Evolutionary conservation across 2,113 vertebrate genomes (phyloP).

Genomic region (Albula glossodonta): DNA sequence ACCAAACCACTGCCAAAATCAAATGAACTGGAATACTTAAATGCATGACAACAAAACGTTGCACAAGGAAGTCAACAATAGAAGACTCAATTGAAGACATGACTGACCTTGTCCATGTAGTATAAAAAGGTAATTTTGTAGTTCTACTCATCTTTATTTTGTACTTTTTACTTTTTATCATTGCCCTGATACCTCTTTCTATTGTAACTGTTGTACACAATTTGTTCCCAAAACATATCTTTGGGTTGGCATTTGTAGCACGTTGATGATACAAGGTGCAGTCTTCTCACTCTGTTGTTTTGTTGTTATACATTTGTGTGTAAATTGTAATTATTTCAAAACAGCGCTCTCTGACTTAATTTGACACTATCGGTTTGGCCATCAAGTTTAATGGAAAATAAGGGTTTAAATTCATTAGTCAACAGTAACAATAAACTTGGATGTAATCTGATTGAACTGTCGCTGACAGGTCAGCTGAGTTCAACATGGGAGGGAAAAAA

Average conservation of each 20-base stretch:
- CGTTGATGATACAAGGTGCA: no score
- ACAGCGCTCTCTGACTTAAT: not conserved
- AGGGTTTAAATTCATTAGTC: not conserved
- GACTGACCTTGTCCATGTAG: conserved; percentile 56
- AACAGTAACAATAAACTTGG: not conserved
- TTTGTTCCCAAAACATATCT: not conserved
- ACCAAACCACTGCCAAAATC: conserved; percentile 62
- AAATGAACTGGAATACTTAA: conserved; percentile 64
- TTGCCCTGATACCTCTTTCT: not conserved
- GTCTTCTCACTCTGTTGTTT: no score
- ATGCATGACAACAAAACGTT: conserved; percentile 48
- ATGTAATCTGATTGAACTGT: no score
- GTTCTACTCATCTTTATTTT: not conserved
- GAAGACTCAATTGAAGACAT: conserved; percentile 57
- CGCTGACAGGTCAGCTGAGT: no score
- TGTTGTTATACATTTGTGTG: no score
- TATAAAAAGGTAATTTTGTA: not conserved
- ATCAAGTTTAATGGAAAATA: not conserved
- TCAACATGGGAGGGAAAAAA: no score
- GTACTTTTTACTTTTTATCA: not conserved
- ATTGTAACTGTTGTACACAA: not conserved
- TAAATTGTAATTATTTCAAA: no score
- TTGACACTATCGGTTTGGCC: not conserved
- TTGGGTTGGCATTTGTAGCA: no score
- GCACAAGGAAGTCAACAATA: conserved; percentile 62